Evolutionary conservation across 2,888 invertebrate genomes (phyloP).

Genomic region (Drosophila quinaria): DNA sequence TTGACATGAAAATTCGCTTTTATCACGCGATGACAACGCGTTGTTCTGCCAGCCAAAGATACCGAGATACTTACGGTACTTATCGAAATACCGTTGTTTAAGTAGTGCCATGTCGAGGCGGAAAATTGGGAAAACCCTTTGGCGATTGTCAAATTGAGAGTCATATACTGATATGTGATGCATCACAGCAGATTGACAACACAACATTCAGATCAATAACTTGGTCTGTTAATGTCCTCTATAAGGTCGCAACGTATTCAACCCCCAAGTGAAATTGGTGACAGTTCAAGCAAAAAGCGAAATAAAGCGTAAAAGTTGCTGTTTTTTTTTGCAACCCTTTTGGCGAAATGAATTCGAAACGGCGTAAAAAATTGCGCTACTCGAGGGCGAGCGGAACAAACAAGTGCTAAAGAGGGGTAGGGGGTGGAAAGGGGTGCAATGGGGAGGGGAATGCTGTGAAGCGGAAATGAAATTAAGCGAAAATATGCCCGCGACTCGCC

Average conservation of each 20-base stretch:
- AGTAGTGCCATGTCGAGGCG: conserved; percentile 33
- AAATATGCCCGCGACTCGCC: conserved; percentile 71
- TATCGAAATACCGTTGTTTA: conserved; percentile 13
- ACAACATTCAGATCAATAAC: conserved; percentile 72
- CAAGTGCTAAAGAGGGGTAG: conserved; percentile 55
- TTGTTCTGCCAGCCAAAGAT: background rate
- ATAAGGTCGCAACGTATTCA: conserved; percentile 34
- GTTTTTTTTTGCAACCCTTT: conserved; percentile 76
- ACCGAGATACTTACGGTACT: background rate
- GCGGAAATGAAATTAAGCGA: conserved; percentile 84
- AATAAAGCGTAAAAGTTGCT: conserved; percentile 56
- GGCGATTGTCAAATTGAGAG: conserved; percentile 35
- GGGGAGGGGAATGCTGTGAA: conserved; percentile 41
- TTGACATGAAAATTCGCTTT: conserved; percentile 79
- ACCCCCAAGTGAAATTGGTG: conserved; percentile 66
- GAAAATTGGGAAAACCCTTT: conserved; percentile 47
- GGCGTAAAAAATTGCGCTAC: conserved; percentile 77
- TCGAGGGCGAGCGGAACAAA: conserved; percentile 76
- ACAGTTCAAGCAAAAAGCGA: conserved; percentile 51
- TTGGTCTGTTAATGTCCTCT: conserved; percentile 30
- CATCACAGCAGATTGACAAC: conserved; percentile 79
- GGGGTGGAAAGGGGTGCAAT: background rate
- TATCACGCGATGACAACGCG: conserved; percentile 39
- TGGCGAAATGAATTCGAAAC: conserved; percentile 45
- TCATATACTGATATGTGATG: conserved; percentile 63